Base-by-base conservation (phyloP, 2,797 vertebrate genomes). In the Pelodytes ibericus region DNA sequence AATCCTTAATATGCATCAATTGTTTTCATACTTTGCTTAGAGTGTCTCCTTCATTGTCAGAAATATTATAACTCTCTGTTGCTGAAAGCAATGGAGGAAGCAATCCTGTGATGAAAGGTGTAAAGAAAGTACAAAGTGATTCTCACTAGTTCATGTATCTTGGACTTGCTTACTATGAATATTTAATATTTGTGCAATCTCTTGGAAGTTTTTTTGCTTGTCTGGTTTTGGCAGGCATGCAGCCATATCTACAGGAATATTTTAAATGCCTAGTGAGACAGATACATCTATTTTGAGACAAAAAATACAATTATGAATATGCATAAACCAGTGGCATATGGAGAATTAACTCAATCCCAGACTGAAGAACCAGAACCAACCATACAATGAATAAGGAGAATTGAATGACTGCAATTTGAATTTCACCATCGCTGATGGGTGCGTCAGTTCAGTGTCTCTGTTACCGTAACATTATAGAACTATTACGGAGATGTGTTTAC, bases 391-490 rank as follows among this genome's bases (percentile, higher is more conserved):
- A 67, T 63, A 36, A 70, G 58, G 33, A 71, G 31, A 71, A 70
- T 75, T 61, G 57, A 29, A 41, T 51, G 39, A 64, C 71, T 71
- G 41, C 39, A 44, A 71, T 71, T 77, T 41, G 24, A 77, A 77
- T 64, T 62, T n/a, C 49, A 65, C 66, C 3, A 26, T 51, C 61
- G 39, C 18, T 62, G 33, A 36, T 1, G 33, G 33, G 11, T 36
- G 11, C 11, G 33, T 36, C 11, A 11, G 5, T 6, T 36, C 33
- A 36, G 11, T 11, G 11, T 36, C 33, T 6, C 33, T 36, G 33
- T 36, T 36, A 6, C 11, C 5, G 5, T 6, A 36, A 6, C 11
- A 11, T 36, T 5, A 11, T 36, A 6, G 11, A 11, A 6, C 11
- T 36, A 36, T 11, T 1, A 36, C 11, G 11, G 33, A 36, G 11